Conservation (phyloP, 2,113 vertebrate genomes). For the Alouatta palliata region DNA sequence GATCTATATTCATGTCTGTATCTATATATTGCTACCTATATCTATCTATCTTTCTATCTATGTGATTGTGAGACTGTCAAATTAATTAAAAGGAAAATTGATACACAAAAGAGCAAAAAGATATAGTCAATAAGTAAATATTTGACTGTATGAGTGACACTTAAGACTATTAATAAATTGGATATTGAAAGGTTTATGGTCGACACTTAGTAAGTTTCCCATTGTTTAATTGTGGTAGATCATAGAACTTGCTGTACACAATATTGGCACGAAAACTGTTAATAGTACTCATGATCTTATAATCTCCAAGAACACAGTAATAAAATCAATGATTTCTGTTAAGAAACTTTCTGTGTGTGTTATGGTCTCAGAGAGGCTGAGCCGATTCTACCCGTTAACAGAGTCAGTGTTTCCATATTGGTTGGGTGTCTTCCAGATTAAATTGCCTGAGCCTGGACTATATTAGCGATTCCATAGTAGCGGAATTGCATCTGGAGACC, state of each 20-base stretch:
- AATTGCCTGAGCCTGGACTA: slow-evolving; percentile 38
- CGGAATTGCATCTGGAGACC: slow-evolving; percentile 68
- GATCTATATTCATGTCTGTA: not conserved
- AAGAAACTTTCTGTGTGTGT: not conserved
- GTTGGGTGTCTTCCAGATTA: slow-evolving; percentile 65
- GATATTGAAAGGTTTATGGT: not conserved
- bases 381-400: slow-evolving; percentile 49
- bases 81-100: not conserved
- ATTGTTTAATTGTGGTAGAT: not conserved
- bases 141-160: not conserved
- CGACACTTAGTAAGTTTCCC: not conserved
- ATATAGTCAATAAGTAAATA: not conserved
- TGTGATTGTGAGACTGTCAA: too few species aligned
- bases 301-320: not conserved
- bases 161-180: not conserved
- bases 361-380: not conserved
- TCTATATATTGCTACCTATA: not conserved
- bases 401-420: slow-evolving; percentile 25
- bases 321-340: slow-evolving; percentile 23
- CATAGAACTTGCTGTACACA: slow-evolving; percentile 22
- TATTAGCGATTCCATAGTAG: slow-evolving; percentile 47
- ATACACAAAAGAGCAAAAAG: not conserved
- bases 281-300: not conserved
- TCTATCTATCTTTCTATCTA: not conserved
- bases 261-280: not conserved